phyloP scores from a whole-genome alignment of 2,113 vertebrate species.

The Indri indri region DNA sequence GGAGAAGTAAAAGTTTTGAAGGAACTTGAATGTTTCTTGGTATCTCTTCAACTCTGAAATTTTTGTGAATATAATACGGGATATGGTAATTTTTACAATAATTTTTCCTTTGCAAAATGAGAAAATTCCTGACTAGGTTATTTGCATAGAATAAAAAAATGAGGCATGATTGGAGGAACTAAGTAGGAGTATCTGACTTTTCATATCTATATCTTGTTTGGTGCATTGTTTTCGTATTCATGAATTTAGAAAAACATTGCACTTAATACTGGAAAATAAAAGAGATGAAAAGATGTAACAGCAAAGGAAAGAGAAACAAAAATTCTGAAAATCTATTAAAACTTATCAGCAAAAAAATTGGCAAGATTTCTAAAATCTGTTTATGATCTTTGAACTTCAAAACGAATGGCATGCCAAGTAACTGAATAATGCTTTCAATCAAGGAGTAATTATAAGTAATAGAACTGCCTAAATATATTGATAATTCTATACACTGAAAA shows the following conservation, averaged over 20 bases:
- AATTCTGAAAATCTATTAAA: constrained; percentile 29
- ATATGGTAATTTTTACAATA: neutral
- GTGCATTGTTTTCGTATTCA: neutral
- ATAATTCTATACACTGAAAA: neutral
- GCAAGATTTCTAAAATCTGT: constrained; percentile 36
- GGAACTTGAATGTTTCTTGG: neutral
- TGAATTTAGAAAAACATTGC: neutral
- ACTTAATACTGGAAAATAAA: neutral
- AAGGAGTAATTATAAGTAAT: neutral
- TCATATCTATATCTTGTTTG: neutral
- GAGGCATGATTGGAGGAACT: neutral
- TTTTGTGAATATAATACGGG: neutral
- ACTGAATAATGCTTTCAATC: constrained; percentile 20
- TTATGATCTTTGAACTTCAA: constrained; percentile 40
- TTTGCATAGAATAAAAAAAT: neutral
- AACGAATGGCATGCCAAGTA: neutral
- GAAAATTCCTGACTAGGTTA: neutral
- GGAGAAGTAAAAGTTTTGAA: too few species aligned
- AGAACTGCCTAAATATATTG: neutral
- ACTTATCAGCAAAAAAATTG: neutral
- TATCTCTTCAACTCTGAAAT: neutral
- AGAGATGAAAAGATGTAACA: neutral
- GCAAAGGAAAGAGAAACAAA: neutral
- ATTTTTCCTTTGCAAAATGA: neutral
- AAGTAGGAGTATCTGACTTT: neutral